Evolutionary conservation across 2,888 invertebrate species (phyloP), one percentile per base, ranked within the genome.

Genomic region (Andrena minutula): DNA sequence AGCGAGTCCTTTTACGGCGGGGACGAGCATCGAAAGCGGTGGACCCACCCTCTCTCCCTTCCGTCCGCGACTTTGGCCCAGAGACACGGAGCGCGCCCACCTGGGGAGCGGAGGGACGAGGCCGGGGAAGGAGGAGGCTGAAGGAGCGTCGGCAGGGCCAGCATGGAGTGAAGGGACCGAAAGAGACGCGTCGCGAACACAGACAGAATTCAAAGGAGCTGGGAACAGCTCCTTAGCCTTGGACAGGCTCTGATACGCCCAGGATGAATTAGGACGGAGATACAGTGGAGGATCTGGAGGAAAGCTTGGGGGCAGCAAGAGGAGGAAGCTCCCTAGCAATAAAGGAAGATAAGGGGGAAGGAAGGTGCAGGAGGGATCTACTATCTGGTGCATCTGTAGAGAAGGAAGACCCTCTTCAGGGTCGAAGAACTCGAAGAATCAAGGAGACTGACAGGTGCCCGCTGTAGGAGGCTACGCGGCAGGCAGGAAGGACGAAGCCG

Each of bases 1-100:
- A 72, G 72, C 82, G 85, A 80, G 83, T 86, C 86, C 86, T 86
- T 86, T 82, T 86, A 82, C 77, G 79, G 84, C 78, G 53, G 75
- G 77, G 82, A 82, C 83, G 83, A 78, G 79, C 70, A 82, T 82
- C 82, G 83, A 83, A 83, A 83, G 82, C 76, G 76, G 70, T 53
- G 68, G n/a, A n/a, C 5, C 41, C 32, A 12, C 58, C 71, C 30
- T 53, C 28, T 49, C 61, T 63, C 26, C 35, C 72, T 53, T 64
- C 32, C 28, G 26, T 60, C 68, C 35, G 68, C 69, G 71, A 65
- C 64, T 71, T 81, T 79, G 82, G 80, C 71, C 82, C 82, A 51
- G 49, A 35, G 82, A 61, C 66, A 30, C 68, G 49, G 51, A 65
- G 49, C 53, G 20, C 16, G 20, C 12, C 65, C 64, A 53, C 10